A percentile compares a stretch with the other conserved stretches of the same genome.
Evolutionary conservation across 92 coral and sea anemone species (phyloP).

Genomic region (Heteractis magnifica): DNA sequence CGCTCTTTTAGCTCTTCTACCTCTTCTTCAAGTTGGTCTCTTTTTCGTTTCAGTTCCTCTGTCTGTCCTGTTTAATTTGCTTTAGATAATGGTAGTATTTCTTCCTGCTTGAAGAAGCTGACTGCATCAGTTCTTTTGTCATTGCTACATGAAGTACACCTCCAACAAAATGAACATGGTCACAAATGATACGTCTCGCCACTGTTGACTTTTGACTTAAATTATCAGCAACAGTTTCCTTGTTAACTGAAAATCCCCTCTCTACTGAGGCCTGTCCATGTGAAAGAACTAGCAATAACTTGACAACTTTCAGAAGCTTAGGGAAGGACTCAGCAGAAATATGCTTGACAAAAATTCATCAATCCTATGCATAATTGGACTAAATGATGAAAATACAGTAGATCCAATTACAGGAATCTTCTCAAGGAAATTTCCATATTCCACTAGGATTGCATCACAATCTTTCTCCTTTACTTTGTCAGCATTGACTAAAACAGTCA

Average conservation of each 20-base stretch:
- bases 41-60: conserved; percentile 35
- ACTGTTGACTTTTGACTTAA: conserved; percentile 38
- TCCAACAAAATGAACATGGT: conserved; percentile 50
- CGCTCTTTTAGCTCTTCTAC: background rate
- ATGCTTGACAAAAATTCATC: conserved; percentile 10
- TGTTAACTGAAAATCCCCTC: conserved; percentile 57
- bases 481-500: background rate
- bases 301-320: conserved; percentile 32
- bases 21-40: background rate
- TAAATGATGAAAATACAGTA: background rate
- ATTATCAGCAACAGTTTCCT: conserved; percentile 53
- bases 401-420: background rate
- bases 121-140: conserved; percentile 39
- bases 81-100: conserved; percentile 42
- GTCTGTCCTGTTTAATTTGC: conserved; percentile 39
- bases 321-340: conserved; percentile 9
- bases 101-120: conserved; percentile 46
- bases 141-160: conserved; percentile 44
- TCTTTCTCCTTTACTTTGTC: conserved; percentile 6
- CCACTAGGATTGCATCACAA: background rate
- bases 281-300: conserved; percentile 45
- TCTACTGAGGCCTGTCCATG: conserved; percentile 52
- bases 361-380: background rate
- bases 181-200: conserved; percentile 48
- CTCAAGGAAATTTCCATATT: background rate